Base-by-base conservation (phyloP, 2,888 invertebrate species). In the Troides oblongomaculatus region DNA sequence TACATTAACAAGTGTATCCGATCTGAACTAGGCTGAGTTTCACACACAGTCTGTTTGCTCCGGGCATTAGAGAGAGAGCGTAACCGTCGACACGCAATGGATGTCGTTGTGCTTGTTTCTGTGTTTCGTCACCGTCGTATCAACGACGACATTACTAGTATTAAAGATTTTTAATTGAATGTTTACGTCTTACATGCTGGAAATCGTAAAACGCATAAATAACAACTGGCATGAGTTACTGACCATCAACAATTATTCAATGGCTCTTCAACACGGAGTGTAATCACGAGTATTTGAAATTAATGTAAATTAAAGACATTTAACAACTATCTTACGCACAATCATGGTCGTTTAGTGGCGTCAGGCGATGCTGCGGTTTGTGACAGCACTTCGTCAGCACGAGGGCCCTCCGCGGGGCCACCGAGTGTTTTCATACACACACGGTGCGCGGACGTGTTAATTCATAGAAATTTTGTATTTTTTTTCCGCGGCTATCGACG, bases 401-500 rank as follows among this genome's bases (percentile, higher is more conserved):
- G 84, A 92, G 92, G 78, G 91, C 90, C 81, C 92, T 91, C 85
- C 78, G 85, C 82, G 81, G 74, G 82, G 82, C 86, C 84, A 81
- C 87, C 84, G 86, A 91, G 90, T 91, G 92, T 92, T 92, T 92
- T 92, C 89, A 84, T 90, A 90, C 87, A 90, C 88, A 89, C 87
- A 89, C 88, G 88, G 84, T 85, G 84, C 83, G 80, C 86, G 84
- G 90, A 92, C 91, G 92, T 92, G 92, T 92, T 92, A 92, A 92
- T 92, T 92, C 90, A 85, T 91, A 91, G 92, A 90, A 86, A 90
- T 86, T 88, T 86, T 85, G 86, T 86, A 30, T 30, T 89, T 91
- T 69, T 91, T 91, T 88, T 89, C 87, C 81, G 86, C 84, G 79
- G 86, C 87, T 89, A 90, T 90, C 88, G 92, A 89, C 87, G 91